A percentile compares a stretch with the other conserved stretches of the same genome.
Conservation (phyloP, 2,888 invertebrate genomes). For the Cremastobaeus sp. region DNA sequence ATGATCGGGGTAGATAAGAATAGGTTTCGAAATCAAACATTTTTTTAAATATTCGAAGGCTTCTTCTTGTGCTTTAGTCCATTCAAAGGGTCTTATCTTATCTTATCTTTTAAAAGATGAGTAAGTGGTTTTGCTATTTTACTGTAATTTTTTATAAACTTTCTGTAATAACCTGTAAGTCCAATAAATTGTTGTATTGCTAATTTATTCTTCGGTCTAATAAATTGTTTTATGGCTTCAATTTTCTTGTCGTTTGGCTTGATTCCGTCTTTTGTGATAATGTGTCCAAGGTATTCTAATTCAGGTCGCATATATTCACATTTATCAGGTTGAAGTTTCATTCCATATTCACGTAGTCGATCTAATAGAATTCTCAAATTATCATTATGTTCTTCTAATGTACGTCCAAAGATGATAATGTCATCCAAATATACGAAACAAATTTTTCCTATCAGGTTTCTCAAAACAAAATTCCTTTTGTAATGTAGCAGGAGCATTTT, state of each 20-base stretch:
- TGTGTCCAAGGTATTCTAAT: neutral
- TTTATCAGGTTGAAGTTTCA: conserved; percentile 13
- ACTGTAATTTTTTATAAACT: neutral
- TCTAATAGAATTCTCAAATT: conserved; percentile 3
- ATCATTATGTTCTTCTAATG: too few species aligned
- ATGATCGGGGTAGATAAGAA: conserved; percentile 2
- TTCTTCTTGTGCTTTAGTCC: conserved; percentile 1
- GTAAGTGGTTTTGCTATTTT: neutral
- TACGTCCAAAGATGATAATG: too few species aligned
- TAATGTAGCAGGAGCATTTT: neutral
- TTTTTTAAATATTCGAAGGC: neutral
- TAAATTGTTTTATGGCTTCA: neutral
- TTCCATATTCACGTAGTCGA: neutral
- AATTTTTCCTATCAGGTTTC: too few species aligned
- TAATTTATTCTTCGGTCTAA: neutral
- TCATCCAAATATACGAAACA: too few species aligned
- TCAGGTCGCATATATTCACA: too few species aligned
- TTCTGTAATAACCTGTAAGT: too few species aligned
- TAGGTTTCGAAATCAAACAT: too few species aligned
- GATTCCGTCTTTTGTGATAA: conserved; percentile 1
- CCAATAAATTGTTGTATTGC: conserved; percentile 1
- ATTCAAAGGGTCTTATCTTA: conserved; percentile 2
- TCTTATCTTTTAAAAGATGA: neutral
- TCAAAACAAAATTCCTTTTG: conserved; percentile 3
- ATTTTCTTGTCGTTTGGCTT: conserved; percentile 1